Evolutionary conservation across 2,888 invertebrate species (phyloP).

Genomic region (Orgyia antiqua): DNA sequence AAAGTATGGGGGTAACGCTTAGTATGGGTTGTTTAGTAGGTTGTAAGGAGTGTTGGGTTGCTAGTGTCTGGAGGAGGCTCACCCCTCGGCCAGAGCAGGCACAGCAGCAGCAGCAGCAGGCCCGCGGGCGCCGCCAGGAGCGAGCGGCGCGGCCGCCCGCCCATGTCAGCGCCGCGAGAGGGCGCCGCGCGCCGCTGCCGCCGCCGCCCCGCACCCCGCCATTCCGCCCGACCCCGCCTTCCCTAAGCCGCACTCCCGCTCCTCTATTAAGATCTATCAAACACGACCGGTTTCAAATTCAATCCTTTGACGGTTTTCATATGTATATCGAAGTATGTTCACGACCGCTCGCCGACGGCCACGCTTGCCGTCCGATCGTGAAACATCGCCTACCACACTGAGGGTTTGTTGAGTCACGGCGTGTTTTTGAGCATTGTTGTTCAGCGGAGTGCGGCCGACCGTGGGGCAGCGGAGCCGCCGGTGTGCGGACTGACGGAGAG

Average conservation of each 20-base stretch:
- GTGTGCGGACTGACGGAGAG: constrained; percentile 74
- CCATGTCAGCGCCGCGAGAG: constrained; percentile 74
- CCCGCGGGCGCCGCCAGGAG: constrained; percentile 75
- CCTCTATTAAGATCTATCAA: constrained; percentile 60
- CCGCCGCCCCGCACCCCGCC: constrained; percentile 63
- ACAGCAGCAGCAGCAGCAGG: constrained; percentile 75
- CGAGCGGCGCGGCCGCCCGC: constrained; percentile 74
- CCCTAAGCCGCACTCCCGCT: constrained; percentile 56
- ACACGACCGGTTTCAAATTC: constrained; percentile 59
- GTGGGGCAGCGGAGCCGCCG: constrained; percentile 78
- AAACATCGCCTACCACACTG: constrained; percentile 64
- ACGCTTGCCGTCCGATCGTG: constrained; percentile 64
- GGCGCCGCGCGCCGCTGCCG: constrained; percentile 60
- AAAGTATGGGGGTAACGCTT: no score
- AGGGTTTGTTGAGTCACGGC: constrained; percentile 62
- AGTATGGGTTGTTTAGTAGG: no score
- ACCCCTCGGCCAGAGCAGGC: constrained; percentile 73
- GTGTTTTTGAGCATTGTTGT: constrained; percentile 75
- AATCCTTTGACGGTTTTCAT: constrained; percentile 67
- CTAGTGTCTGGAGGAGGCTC: constrained; percentile 30
- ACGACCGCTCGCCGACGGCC: constrained; percentile 69
- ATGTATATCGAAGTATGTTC: constrained; percentile 54
- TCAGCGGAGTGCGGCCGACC: constrained; percentile 75
- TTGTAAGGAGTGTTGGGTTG: no score
- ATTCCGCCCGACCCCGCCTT: constrained; percentile 47